Evolutionary conservation across 2,888 invertebrate species (phyloP), one percentile per base, ranked within the genome.

Genomic region (Cerastoderma edule): DNA sequence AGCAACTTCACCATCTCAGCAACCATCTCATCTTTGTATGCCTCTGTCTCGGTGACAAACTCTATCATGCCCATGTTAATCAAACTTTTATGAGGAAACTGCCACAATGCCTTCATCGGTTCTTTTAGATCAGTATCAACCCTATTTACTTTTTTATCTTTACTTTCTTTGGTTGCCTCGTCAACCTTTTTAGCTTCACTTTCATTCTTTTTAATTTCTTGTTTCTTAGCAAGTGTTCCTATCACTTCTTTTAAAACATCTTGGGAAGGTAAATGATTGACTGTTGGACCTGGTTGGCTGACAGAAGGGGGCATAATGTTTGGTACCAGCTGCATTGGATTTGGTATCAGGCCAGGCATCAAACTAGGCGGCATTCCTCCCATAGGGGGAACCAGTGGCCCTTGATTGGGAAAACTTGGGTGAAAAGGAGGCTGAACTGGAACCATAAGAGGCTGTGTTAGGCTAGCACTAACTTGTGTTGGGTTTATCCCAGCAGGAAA

Each of bases 1-100:
- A 81, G 46, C 8, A 81, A 72, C 57, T 56, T 72, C 22, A 81
- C 67, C 30, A 81, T 72, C 48, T 81, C 80, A 32, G 80, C 77
- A 24, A 81, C 67, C 28, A 81, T 65, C 60, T 81, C 80, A 44
- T 81, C 80, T 33, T 78, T 77, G 27, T 78, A 81, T 19, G 80
- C 75, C 60, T 70, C 75, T 8, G 77, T 81, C 60, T 81, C 80
- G 8, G 75, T 73, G 3, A 72, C 72, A 73, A 81, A 81, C 16
- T 75, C 75, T 27, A 72, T 72, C 13, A 75, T 60, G 39, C 69
- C 56, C 80, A 81, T 75, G 57, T 75, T 67, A 0, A 78, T 33
- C 8, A 75, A 44, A 53, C 67, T 53, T 35, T 69, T 78, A 60
- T 81, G 77, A 28, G 80, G 80, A 67, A 81, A 81, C 39, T 67